These are phyloP conservation scores for Folsomia manolachei DNA, from an alignment of 2,888 invertebrate species.

Conservation along the genomic window DNA sequence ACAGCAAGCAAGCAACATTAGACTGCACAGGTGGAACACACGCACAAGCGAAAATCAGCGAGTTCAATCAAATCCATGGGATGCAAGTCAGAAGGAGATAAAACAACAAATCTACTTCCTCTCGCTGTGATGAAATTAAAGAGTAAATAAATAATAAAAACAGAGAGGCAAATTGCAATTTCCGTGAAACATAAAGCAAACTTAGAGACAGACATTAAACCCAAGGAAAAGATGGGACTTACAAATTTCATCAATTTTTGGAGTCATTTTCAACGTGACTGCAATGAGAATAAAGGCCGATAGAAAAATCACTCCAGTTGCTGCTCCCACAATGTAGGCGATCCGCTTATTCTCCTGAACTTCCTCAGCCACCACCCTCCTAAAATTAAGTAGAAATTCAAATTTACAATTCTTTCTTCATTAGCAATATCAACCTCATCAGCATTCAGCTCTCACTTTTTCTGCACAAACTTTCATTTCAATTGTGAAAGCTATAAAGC, in stretches of 20 bases:
- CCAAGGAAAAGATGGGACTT: too few relatives aligned
- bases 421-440: not conserved
- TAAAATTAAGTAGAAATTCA: too few relatives aligned
- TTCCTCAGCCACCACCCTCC: slow-evolving; percentile 26
- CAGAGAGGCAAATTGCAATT: too few relatives aligned
- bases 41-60: too few relatives aligned
- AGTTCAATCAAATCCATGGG: too few relatives aligned
- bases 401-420: not conserved
- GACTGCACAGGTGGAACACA: not conserved
- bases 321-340: slow-evolving; percentile 37
- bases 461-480: too few relatives aligned
- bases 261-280: slow-evolving; percentile 43
- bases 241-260: slow-evolving; percentile 46
- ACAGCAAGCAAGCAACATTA: not conserved
- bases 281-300: slow-evolving; percentile 43
- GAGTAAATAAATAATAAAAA: not conserved
- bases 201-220: too few relatives aligned
- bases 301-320: slow-evolving; percentile 40
- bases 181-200: too few relatives aligned
- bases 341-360: slow-evolving; percentile 38
- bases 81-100: too few relatives aligned
- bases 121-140: too few relatives aligned
- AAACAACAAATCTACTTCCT: too few relatives aligned
- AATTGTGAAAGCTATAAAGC: too few relatives aligned
- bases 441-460: not conserved